A percentile compares a stretch with the other conserved stretches of the same genome.
Evolutionary conservation across 1,140 invertebrate species (phyloP).

Genomic region (Eulimnadia texana): DNA sequence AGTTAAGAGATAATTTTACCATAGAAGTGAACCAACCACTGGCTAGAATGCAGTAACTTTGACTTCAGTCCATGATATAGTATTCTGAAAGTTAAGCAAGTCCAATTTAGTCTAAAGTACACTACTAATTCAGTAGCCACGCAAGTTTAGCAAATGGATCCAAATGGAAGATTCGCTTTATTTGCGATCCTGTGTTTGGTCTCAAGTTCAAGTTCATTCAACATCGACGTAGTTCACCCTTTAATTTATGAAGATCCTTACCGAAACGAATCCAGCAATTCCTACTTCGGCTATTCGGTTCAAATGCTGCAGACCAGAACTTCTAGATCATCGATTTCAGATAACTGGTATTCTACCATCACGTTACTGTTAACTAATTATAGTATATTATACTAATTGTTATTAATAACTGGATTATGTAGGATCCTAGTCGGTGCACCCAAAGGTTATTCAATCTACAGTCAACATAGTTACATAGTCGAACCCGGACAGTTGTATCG

Average conservation of each 20-base stretch:
- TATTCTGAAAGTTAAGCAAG: too few relatives aligned
- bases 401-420: neutral
- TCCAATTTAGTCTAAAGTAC: too few relatives aligned
- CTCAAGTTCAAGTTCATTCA: neutral
- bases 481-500: neutral
- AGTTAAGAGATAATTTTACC: too few relatives aligned
- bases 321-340: neutral
- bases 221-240: slow-evolving; percentile 12
- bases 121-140: too few relatives aligned
- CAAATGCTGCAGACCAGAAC: slow-evolving; percentile 7
- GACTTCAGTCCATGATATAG: too few relatives aligned
- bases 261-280: neutral
- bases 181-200: neutral
- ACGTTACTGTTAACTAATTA: neutral
- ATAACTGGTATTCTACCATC: neutral
- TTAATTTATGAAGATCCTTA: slow-evolving; percentile 12
- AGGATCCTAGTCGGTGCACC: neutral
- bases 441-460: neutral
- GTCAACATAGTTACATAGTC: neutral
- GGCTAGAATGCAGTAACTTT: too few relatives aligned
- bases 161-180: neutral
- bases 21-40: too few relatives aligned
- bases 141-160: neutral
- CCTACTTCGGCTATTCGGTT: slow-evolving; percentile 14
- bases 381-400: neutral